Base-by-base conservation (phyloP, 2,888 invertebrate genomes). In the Temnothorax unifasciatus region DNA sequence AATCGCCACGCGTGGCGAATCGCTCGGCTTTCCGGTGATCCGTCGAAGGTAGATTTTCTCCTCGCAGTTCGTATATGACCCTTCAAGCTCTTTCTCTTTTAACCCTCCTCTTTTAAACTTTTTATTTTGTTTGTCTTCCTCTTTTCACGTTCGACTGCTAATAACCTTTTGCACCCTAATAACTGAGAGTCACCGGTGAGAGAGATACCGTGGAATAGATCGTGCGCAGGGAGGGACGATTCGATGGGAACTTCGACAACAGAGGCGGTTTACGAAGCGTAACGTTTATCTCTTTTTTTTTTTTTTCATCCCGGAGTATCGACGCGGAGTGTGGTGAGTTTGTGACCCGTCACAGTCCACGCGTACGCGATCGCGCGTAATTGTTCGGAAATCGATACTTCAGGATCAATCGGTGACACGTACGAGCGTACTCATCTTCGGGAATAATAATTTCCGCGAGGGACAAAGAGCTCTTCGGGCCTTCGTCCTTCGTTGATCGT, bases 121-220 rank as follows among this genome's bases (percentile, higher is more conserved):
- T 34, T 34, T 34, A 34, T 34, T 47, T 63, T 13, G 44, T 52
- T 73, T 15, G 29, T 52, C 82, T 82, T 79, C 77, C 38, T 54
- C 77, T 84, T 68, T 83, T 38, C 41, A 63, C 76, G 69, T 71
- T 74, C 69, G 75, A 81, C 63, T 74, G 74, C 74, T 29, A 66
- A 47, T 47, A 66, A 66, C 44, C 54, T 64, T 76, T 85, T 64
- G 84, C 76, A 73, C 54, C 61, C 85, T 85, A 83, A 87, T 88
- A 79, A 75, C 9, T 44, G 71, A 75, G 69, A 69, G 79, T 82
- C 84, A 59, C 47, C 44, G 71, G 29, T 82, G 66, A 57, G 68
- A 74, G 59, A 74, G 76, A 82, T 57, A 71, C 82, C 68, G 85
- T 68, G 84, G 87, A 90, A 88, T 76, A 85, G 83, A 50, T 63